These are phyloP conservation scores for Bradypus variegatus DNA, from an alignment of 2,797 vertebrate genomes.

Conservation along the genomic window DNA sequence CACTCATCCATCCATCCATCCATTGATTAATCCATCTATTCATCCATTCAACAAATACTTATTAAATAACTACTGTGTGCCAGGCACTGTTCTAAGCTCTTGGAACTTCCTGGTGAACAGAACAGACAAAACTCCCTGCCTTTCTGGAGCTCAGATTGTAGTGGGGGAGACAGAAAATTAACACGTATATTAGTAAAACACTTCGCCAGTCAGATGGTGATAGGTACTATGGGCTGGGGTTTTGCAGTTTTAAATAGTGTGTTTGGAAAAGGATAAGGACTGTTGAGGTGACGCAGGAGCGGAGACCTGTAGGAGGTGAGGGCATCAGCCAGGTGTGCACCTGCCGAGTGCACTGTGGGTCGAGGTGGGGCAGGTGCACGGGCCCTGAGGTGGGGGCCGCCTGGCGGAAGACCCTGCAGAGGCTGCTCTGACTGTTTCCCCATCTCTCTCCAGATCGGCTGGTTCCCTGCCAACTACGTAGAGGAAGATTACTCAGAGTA, in stretches of 20 bases:
- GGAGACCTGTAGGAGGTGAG: background rate
- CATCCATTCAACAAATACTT: background rate
- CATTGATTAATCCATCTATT: background rate
- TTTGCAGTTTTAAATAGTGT: background rate
- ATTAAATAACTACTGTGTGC: background rate
- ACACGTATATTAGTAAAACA: background rate
- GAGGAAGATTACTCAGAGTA: conserved; percentile 94
- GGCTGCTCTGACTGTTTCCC: background rate
- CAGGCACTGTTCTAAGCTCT: background rate
- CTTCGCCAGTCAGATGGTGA: background rate
- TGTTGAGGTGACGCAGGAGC: background rate
- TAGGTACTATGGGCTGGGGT: background rate
- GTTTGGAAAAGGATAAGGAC: background rate
- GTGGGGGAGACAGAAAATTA: background rate
- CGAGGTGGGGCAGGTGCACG: background rate
- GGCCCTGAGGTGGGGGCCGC: background rate
- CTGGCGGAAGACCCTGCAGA: fast-evolving
- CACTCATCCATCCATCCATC: background rate
- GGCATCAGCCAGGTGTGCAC: background rate
- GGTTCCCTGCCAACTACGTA: conserved; percentile 94
- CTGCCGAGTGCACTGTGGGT: background rate
- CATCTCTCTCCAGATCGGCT: conserved; percentile 78
- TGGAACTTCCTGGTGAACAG: background rate
- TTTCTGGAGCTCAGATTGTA: background rate
- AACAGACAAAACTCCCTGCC: background rate